phyloP scores from a whole-genome alignment of 2,797 vertebrate species.

The Dryobates pubescens region DNA sequence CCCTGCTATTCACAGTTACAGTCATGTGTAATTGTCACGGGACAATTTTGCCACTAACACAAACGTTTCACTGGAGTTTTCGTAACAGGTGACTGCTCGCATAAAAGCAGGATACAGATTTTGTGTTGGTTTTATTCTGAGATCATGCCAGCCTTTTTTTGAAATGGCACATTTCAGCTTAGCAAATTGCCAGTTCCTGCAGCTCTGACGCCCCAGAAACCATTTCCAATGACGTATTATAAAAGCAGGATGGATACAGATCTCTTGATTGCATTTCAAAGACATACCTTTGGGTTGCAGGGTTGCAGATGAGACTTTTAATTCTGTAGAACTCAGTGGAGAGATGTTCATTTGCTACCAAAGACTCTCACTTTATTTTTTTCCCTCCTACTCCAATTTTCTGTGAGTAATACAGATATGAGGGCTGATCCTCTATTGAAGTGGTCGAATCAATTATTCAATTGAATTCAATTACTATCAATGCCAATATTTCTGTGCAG shows the following conservation, averaged over 20 bases:
- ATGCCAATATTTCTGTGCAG: constrained; percentile 19
- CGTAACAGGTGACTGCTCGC: not conserved
- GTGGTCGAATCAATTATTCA: constrained; percentile 2
- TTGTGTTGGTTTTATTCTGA: constrained; percentile 12
- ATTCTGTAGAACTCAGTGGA: not conserved
- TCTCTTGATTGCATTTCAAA: constrained; percentile 46
- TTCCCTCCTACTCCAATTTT: not conserved
- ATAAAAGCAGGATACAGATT: not conserved
- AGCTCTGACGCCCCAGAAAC: not conserved
- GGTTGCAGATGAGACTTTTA: constrained; percentile 2
- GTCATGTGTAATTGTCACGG: not conserved
- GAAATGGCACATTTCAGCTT: constrained; percentile 20
- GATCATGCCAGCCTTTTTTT: not conserved
- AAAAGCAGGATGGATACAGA: constrained; percentile 23
- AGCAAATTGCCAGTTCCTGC: not conserved
- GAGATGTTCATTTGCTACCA: not conserved
- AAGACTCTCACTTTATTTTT: not conserved
- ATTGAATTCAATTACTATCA: constrained; percentile 9
- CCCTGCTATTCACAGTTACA: not conserved
- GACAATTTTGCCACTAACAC: not conserved
- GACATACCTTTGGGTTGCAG: constrained; percentile 15
- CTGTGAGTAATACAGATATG: not conserved
- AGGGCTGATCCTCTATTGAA: constrained; percentile 10
- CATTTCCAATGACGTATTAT: not conserved
- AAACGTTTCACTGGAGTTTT: not conserved